Evolutionary conservation across 1,140 invertebrate genomes (phyloP).

Genomic region (Bactericera cockerelli): DNA sequence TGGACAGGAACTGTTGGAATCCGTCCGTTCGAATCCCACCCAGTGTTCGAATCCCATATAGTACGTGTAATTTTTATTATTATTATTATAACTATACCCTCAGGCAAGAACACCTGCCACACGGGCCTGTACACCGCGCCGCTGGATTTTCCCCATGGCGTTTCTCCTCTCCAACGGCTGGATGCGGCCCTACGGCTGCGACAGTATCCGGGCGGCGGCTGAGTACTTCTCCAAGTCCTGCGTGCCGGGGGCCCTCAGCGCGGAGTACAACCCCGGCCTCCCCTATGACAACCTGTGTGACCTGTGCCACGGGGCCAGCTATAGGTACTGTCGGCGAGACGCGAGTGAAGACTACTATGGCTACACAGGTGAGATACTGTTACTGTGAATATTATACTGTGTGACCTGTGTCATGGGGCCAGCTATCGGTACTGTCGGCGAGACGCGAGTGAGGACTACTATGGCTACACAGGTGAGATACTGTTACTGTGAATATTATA

Average conservation of each 20-base stretch:
- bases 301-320: slow-evolving; percentile 76
- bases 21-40: too few relatives aligned
- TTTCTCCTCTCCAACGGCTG: slow-evolving; percentile 85
- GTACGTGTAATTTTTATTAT: too few relatives aligned
- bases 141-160: slow-evolving; percentile 89
- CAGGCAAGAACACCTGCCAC: slow-evolving; percentile 73
- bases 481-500: too few relatives aligned
- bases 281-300: slow-evolving; percentile 87
- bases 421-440: too few relatives aligned
- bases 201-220: slow-evolving; percentile 70
- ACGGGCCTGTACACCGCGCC: slow-evolving; percentile 76
- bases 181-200: slow-evolving; percentile 82
- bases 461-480: too few relatives aligned
- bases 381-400: too few relatives aligned
- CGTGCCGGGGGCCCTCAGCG: slow-evolving; percentile 72
- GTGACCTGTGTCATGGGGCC: too few relatives aligned
- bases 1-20: too few relatives aligned
- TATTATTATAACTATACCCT: too few relatives aligned
- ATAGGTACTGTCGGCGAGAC: slow-evolving; percentile 62
- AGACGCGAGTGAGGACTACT: too few relatives aligned
- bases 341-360: slow-evolving; percentile 80
- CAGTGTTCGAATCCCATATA: too few relatives aligned
- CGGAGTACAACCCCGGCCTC: slow-evolving; percentile 61
- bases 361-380: slow-evolving; percentile 44
- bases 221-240: slow-evolving; percentile 88